Base-by-base conservation (phyloP, 30 jellyfish, hydroid and myxozoan genomes). In the Phacellophora camtschatica region DNA sequence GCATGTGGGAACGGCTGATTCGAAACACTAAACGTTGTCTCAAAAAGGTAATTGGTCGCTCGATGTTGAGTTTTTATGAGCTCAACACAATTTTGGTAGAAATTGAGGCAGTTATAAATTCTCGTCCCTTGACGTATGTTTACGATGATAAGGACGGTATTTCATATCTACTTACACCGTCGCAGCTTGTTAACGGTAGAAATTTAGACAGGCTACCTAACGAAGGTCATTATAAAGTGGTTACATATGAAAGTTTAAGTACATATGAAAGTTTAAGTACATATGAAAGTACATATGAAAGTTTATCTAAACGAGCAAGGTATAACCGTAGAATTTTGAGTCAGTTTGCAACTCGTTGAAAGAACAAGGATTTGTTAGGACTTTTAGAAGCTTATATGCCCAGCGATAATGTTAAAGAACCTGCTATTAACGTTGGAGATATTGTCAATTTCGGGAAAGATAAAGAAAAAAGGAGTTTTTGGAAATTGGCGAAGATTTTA, bases 41-140 rank as follows among this genome's bases (percentile, higher is more conserved):
- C 30, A 35, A 16, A 30, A 66, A 66, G 25, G 25, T 7, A 10
- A 30, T 37, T 23, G 81, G 76, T 37, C 45, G 81, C 6, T 23
- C 81, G 9, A 30, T 34, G 71, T 19, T 66, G 18, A 32, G 50
- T 22, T 66, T 57, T 39, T 35, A 46, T 2, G 89, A 76, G 29
- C 31, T 55, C 42, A 18, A 33, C 9, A 76, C 89, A 5, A 22
- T 76, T 55, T 49, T 56, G 36, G 58, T 55, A 41, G 95, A 72
- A 62, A 39, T 72, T 3, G 95, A 84, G 36, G 37, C 35, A 4
- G 89, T 84, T 3, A 0, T 81, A 18, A 83, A 83, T 31, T 22
- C 80, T 12, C 80, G 88, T 19, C 95, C 95, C 3, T 39, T 83
- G 8, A 55, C 88, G 4, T 81, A 64, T 58, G 59, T 70, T 18